Conservation (phyloP, 2,888 invertebrate species). For the Drosophila aldrichi region DNA sequence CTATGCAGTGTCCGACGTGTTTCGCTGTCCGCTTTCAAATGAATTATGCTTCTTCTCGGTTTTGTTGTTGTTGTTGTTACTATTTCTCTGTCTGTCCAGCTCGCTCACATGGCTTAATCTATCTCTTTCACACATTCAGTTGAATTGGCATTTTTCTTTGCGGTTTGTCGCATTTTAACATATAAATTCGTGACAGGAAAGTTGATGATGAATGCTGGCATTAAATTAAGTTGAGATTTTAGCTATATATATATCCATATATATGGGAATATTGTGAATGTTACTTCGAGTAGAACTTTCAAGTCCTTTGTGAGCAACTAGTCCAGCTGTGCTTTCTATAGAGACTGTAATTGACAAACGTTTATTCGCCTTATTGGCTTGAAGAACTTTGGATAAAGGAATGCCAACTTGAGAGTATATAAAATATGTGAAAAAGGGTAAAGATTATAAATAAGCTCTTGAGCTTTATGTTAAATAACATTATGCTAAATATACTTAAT, state of each 20-base stretch:
- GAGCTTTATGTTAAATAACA: neutral
- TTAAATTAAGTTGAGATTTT: conserved; percentile 60
- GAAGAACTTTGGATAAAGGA: conserved; percentile 12
- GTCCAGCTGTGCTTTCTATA: conserved; percentile 14
- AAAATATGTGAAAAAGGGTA: neutral
- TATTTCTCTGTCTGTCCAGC: conserved; percentile 30
- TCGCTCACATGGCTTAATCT: conserved; percentile 1
- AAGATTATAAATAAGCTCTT: neutral
- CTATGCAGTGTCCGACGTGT: conserved; percentile 13
- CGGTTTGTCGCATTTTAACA: conserved; percentile 57
- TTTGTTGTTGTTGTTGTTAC: neutral
- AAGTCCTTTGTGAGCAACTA: conserved; percentile 31
- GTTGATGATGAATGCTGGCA: conserved; percentile 55
- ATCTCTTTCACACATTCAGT: neutral
- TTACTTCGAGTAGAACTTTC: conserved; percentile 37
- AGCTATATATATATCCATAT: neutral
- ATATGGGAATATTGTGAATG: conserved; percentile 21
- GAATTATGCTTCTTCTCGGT: conserved; percentile 53
- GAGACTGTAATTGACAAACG: conserved; percentile 40
- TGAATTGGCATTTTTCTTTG: conserved; percentile 43
- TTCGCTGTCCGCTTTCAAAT: conserved; percentile 32
- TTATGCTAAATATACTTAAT: conserved; percentile 17
- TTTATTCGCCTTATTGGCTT: conserved; percentile 30
- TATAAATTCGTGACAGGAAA: conserved; percentile 56
- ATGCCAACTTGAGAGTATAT: neutral